These are phyloP conservation scores for Oceanodroma leucorhoa DNA, from an alignment of 2,797 vertebrate species.

Conservation along the genomic window DNA sequence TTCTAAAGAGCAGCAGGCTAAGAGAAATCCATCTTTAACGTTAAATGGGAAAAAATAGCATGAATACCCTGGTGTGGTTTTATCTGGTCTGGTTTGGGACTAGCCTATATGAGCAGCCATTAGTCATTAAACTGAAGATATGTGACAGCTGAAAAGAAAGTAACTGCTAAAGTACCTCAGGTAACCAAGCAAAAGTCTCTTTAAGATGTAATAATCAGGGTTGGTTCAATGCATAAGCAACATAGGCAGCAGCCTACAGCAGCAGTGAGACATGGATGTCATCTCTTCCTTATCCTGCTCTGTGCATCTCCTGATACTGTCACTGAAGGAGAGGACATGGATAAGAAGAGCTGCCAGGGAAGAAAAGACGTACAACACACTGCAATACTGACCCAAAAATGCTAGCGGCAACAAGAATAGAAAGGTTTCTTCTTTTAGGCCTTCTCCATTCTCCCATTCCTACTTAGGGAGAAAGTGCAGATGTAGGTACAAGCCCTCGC, in stretches of 20 bases:
- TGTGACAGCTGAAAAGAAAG: background rate
- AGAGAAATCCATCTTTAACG: background rate
- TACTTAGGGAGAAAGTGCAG: background rate
- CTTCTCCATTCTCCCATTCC: background rate
- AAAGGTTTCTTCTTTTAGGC: background rate
- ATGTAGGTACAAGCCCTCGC: background rate
- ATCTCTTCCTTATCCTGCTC: background rate
- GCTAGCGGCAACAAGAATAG: background rate
- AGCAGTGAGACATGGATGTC: background rate
- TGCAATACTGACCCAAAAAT: background rate
- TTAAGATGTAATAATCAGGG: background rate
- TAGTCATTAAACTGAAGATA: background rate
- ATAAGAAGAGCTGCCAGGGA: background rate
- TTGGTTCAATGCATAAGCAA: background rate
- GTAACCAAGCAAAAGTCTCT: background rate
- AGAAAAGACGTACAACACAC: rapidly evolving
- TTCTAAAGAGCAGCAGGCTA: background rate
- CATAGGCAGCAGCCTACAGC: background rate
- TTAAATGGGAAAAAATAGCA: background rate
- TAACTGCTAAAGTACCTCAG: background rate
- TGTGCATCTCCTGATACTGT: background rate
- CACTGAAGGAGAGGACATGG: background rate
- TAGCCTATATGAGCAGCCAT: background rate
- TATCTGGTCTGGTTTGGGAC: background rate
- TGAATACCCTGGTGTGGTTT: background rate